These are phyloP conservation scores for Oscheius sp. DNA, from an alignment of 2,888 invertebrate genomes.

Conservation along the genomic window DNA sequence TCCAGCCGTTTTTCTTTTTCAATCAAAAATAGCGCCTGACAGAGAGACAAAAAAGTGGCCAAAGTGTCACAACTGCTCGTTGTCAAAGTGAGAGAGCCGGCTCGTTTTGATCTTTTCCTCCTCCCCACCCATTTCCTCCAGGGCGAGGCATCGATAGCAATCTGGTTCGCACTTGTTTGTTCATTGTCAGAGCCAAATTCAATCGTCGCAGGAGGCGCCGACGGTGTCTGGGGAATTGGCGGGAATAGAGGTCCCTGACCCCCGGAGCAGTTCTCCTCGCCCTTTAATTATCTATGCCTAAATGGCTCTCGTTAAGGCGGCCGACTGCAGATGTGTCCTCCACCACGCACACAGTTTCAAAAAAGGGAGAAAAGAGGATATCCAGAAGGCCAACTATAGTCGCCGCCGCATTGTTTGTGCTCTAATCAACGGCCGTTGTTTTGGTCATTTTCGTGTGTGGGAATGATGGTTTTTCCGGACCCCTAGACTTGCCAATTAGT, in stretches of 20 bases:
- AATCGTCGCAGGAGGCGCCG: conserved; percentile 20
- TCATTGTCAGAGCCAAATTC: conserved; percentile 24
- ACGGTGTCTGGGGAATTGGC: conserved; percentile 13
- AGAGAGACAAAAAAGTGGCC: too few species aligned
- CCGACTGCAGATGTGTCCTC: conserved; percentile 25
- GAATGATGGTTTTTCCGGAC: too few species aligned
- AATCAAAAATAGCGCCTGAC: too few species aligned
- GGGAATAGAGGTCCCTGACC: too few species aligned
- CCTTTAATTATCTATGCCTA: conserved; percentile 25
- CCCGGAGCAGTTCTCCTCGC: neutral
- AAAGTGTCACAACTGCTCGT: conserved; percentile 2
- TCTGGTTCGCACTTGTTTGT: conserved; percentile 28
- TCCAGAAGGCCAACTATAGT: too few species aligned
- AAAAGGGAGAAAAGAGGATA: too few species aligned
- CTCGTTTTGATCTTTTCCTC: neutral
- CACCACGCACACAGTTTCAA: too few species aligned
- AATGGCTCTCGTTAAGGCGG: conserved; percentile 27
- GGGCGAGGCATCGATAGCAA: conserved; percentile 11
- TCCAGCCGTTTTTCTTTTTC: too few species aligned
- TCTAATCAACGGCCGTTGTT: too few species aligned
- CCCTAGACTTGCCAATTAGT: too few species aligned
- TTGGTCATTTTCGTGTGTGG: too few species aligned
- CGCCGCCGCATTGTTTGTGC: too few species aligned
- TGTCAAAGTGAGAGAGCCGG: neutral
- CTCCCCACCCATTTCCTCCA: neutral